Percentiles rank a stretch among this genome's conserved stretches.
Evolutionary conservation across 2,797 vertebrate species (phyloP).

Genomic region (Melanitta fusca): DNA sequence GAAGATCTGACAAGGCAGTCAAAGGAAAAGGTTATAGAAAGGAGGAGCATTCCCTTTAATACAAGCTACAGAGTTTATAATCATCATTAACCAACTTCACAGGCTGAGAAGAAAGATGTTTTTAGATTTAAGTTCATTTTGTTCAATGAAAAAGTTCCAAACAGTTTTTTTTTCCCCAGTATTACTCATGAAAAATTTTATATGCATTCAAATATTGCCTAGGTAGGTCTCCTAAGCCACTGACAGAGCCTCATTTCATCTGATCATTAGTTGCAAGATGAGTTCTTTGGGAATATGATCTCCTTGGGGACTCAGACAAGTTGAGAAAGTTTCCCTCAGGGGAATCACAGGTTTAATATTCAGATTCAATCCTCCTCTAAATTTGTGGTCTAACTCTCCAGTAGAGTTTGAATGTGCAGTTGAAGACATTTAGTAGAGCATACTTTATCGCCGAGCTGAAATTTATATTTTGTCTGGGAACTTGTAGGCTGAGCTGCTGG

Average conservation of each 20-base stretch:
- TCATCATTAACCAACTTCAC: background rate
- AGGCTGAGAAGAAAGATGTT: background rate
- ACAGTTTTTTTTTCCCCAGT: background rate
- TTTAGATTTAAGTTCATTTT: background rate
- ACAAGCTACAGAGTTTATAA: background rate
- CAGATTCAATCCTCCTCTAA: conserved; percentile 10
- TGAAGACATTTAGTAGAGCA: background rate
- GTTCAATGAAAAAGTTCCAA: background rate
- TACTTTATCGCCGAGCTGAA: background rate
- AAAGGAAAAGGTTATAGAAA: background rate
- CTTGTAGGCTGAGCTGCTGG: background rate
- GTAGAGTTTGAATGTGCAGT: background rate
- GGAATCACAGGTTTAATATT: background rate
- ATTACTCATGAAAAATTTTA: background rate
- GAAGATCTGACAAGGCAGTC: background rate
- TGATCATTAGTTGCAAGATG: conserved; percentile 44
- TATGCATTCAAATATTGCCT: background rate
- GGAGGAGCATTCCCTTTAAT: background rate
- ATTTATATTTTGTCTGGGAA: background rate
- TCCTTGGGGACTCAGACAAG: conserved; percentile 48
- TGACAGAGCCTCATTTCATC: background rate
- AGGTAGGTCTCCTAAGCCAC: background rate
- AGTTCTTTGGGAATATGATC: conserved; percentile 21
- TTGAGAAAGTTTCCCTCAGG: conserved; percentile 12
- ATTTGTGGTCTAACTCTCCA: background rate